Evolutionary conservation across 2,113 vertebrate species (phyloP).

Genomic region (Cettia cetti): DNA sequence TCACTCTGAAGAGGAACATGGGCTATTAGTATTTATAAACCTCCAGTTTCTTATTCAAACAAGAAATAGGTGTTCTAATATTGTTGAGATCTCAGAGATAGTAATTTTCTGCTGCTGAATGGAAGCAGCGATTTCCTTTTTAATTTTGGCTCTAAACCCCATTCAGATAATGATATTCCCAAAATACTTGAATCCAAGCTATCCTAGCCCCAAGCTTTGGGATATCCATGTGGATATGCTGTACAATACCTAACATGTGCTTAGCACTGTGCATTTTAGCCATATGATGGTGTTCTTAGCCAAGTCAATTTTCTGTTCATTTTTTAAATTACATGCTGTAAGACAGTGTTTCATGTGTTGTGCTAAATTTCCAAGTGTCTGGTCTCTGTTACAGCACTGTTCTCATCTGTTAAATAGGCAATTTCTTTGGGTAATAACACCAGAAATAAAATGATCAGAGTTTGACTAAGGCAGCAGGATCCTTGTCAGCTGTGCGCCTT

Average conservation of each 20-base stretch:
- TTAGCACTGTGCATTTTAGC: slow-evolving; percentile 26
- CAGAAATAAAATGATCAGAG: slow-evolving; percentile 4
- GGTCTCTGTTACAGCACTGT: slow-evolving; percentile 42
- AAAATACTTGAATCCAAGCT: neutral
- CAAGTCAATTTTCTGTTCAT: slow-evolving; percentile 46
- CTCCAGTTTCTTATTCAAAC: neutral
- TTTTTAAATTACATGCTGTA: slow-evolving; percentile 46
- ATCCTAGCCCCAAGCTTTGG: neutral
- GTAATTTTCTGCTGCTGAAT: neutral
- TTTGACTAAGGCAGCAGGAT: slow-evolving; percentile 20
- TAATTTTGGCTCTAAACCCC: neutral
- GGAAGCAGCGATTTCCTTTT: neutral
- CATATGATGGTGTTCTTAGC: slow-evolving; percentile 29
- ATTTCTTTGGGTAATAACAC: slow-evolving; percentile 44
- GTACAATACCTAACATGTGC: neutral
- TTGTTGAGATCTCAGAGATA: neutral
- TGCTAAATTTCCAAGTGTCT: slow-evolving; percentile 51
- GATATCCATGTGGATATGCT: neutral
- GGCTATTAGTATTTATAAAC: neutral
- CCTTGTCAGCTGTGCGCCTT: neutral
- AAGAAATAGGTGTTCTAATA: neutral
- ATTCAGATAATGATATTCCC: neutral
- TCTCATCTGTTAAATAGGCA: slow-evolving; percentile 45
- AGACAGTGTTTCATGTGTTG: slow-evolving; percentile 27
- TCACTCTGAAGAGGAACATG: neutral